Evolutionary conservation across 2,113 vertebrate species (phyloP).

Genomic region (Odocoileus virginianus): DNA sequence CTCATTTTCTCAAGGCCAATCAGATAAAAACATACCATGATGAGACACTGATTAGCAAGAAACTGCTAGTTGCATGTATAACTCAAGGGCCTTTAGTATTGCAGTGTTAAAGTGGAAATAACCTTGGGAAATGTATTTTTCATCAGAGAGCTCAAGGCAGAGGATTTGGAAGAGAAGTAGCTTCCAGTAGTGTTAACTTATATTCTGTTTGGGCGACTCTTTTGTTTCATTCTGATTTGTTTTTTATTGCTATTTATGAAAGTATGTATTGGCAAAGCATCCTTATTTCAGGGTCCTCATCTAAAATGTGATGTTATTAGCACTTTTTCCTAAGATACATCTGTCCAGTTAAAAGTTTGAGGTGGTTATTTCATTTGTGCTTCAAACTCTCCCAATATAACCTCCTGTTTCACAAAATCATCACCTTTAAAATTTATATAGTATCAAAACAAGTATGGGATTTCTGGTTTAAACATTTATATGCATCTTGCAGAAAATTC

Average conservation of each 20-base stretch:
- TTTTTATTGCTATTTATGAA: constrained; percentile 10
- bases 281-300: background rate
- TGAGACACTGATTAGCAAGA: background rate
- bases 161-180: background rate
- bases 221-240: background rate
- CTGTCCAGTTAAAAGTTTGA: background rate
- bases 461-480: background rate
- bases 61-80: background rate
- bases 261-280: background rate
- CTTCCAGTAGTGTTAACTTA: background rate
- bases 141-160: background rate
- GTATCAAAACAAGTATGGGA: background rate
- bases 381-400: background rate
- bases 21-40: background rate
- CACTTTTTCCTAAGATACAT: background rate
- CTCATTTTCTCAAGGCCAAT: background rate
- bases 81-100: background rate
- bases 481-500: background rate
- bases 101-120: background rate
- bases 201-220: background rate
- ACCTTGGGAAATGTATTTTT: background rate
- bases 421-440: background rate
- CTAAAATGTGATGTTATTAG: background rate
- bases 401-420: background rate
- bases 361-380: background rate